Base-by-base conservation (phyloP, 2,797 vertebrate genomes). In the Fundulus diaphanus region DNA sequence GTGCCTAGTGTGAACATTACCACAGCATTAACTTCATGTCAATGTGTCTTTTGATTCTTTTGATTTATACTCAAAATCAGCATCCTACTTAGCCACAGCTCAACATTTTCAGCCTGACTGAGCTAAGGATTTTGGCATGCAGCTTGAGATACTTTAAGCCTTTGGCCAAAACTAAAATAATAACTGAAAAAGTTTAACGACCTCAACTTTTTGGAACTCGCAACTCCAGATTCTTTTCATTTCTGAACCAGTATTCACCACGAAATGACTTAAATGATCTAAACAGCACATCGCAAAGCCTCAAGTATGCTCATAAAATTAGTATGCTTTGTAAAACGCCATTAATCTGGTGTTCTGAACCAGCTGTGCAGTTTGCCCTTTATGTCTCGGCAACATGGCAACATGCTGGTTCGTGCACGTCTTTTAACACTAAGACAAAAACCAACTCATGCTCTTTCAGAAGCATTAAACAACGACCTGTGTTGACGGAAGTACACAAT, bases 181-280 rank as follows among this genome's bases (percentile, higher is more conserved):
- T 29, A 15, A 27, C 20, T 37, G 13, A n/a, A 27, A 44, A 70
- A 13, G 35, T 44, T 24, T 15, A 2, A 2, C 61, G 65, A 73
- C 13, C 16, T 79, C 0, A 35, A n/a, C 24, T 29, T n/a, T 78
- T 42, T 69, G 54, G 42, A 71, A 68, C 51, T 42, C 68, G 40
- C 80, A 74, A 51, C 71, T 59, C 12, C 52, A 49, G 29, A 81
- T 80, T 57, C n/a, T 59, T 61, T 61, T 82, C 42, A 71, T 40
- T 51, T 72, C 48, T 37, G 78, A 61, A 54, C 46, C 12, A 52
- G 13, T 1, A 18, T 54, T 40, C 31, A 73, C 70, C 42, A 16
- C 11, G 27, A 61, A 33, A 18, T 16, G 11, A 69, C 37, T 40
- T 11, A 37, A 31, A 20, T 46, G 48, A 51, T 67, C 49, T 42